These are phyloP conservation scores for Acanthacorydalis orientalis DNA, from an alignment of 2,888 invertebrate genomes.

Conservation along the genomic window DNA sequence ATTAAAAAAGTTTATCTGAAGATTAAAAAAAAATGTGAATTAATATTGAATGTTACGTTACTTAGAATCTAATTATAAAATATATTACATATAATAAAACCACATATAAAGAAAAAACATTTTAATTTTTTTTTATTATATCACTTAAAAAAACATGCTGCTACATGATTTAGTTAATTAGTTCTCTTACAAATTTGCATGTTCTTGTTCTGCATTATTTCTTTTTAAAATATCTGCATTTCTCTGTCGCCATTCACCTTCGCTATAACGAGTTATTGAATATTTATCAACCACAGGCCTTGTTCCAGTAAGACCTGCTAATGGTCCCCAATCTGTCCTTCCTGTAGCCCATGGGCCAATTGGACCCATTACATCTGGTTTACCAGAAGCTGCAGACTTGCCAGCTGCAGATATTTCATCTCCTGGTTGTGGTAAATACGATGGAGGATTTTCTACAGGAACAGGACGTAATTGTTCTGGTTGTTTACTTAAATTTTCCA, in stretches of 20 bases:
- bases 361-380: conserved; percentile 29
- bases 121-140: neutral
- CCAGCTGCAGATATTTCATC: conserved; percentile 25
- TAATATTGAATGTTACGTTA: too few species aligned
- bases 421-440: conserved; percentile 38
- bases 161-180: neutral
- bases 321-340: conserved; percentile 54
- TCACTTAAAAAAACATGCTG: neutral
- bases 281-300: conserved; percentile 60
- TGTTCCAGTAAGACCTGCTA: conserved; percentile 51
- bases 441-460: conserved; percentile 20
- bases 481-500: too few species aligned
- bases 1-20: neutral
- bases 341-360: conserved; percentile 54
- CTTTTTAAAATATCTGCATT: conserved; percentile 35
- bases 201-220: conserved; percentile 21
- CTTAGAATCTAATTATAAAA: too few species aligned
- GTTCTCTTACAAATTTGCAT: conserved; percentile 18
- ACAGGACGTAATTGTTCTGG: neutral
- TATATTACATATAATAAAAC: too few species aligned
- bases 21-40: neutral
- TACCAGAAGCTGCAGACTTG: conserved; percentile 11
- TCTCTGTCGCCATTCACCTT: conserved; percentile 52
- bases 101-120: too few species aligned
- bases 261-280: conserved; percentile 53